Conservation (phyloP, 2,113 vertebrate genomes). For the Haplochromis vanheusdeni region DNA sequence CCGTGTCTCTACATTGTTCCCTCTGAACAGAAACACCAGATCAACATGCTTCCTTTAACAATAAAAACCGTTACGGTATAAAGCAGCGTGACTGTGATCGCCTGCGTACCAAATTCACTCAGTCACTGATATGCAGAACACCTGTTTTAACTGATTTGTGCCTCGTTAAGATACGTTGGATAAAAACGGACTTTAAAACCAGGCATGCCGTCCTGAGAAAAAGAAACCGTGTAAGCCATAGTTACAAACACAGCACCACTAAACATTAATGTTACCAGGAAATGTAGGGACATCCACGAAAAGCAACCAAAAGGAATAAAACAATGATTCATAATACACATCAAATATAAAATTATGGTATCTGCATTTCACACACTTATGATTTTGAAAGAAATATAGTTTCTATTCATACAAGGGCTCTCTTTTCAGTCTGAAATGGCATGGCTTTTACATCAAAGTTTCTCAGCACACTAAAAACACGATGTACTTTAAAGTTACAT, state of each 20-base stretch:
- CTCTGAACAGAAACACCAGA: neutral
- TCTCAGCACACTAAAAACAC: neutral
- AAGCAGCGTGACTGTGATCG: neutral
- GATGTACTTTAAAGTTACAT: conserved; percentile 17
- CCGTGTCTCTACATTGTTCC: neutral
- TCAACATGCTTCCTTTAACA: conserved; percentile 21
- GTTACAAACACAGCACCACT: conserved; percentile 43
- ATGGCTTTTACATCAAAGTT: neutral
- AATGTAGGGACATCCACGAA: neutral
- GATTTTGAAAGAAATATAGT: neutral
- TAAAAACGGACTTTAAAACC: conserved; percentile 16
- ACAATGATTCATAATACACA: neutral
- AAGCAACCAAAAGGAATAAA: neutral
- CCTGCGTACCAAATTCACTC: neutral
- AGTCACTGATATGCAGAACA: neutral
- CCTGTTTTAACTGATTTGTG: neutral
- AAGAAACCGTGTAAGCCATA: neutral
- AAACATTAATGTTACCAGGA: conserved; percentile 3
- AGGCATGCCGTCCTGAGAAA: conserved; percentile 26
- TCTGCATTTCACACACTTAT: neutral
- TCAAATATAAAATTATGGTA: conserved; percentile 4
- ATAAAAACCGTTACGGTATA: conserved; percentile 5
- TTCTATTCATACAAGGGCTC: neutral
- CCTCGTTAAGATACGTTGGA: neutral
- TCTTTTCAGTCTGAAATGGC: neutral